Evolutionary conservation across 2,797 vertebrate species (phyloP).

Genomic region (Gastrophryne carolinensis): DNA sequence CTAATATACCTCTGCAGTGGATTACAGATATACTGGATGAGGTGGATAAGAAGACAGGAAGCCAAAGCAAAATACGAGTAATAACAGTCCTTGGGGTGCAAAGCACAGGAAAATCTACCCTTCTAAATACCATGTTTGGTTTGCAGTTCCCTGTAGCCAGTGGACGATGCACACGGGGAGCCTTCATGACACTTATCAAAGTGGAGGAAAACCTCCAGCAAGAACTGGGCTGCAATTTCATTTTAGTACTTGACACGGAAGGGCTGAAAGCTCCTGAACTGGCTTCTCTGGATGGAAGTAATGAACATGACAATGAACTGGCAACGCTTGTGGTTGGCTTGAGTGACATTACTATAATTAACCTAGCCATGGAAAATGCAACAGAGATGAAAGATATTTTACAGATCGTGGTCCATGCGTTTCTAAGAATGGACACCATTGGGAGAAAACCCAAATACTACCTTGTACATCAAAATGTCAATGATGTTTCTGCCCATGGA

Average conservation of each 20-base stretch:
- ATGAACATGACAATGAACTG: slow-evolving; percentile 36
- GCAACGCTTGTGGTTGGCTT: slow-evolving; percentile 61
- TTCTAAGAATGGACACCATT: slow-evolving; percentile 25
- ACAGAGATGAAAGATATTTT: slow-evolving; percentile 37
- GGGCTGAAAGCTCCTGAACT: slow-evolving; percentile 28
- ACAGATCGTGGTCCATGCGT: slow-evolving; percentile 33
- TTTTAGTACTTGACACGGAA: slow-evolving; percentile 35
- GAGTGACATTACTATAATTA: slow-evolving; percentile 65
- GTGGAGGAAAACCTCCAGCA: slow-evolving; percentile 7
- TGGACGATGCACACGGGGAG: slow-evolving; percentile 28
- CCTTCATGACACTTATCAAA: slow-evolving; percentile 34
- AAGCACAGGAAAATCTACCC: slow-evolving; percentile 38
- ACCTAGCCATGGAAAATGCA: slow-evolving; percentile 53
- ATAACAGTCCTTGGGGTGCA: slow-evolving; percentile 39
- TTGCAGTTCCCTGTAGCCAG: slow-evolving; percentile 39
- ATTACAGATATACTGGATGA: slow-evolving; percentile 68
- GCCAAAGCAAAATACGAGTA: slow-evolving; percentile 15
- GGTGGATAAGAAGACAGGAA: slow-evolving; percentile 17
- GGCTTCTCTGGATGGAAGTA: slow-evolving; percentile 9
- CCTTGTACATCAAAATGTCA: slow-evolving; percentile 39
- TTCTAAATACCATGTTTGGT: slow-evolving; percentile 44
- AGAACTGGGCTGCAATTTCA: slow-evolving; percentile 27
- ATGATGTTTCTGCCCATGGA: slow-evolving; percentile 13
- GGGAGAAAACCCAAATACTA: slow-evolving; percentile 29
- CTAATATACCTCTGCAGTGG: slow-evolving; percentile 73